A percentile compares a stretch with the other conserved stretches of the same genome.
Evolutionary conservation across 30 jellyfish, hydroid and myxozoan species (phyloP).

Genomic region (Catostylus mosaicus): DNA sequence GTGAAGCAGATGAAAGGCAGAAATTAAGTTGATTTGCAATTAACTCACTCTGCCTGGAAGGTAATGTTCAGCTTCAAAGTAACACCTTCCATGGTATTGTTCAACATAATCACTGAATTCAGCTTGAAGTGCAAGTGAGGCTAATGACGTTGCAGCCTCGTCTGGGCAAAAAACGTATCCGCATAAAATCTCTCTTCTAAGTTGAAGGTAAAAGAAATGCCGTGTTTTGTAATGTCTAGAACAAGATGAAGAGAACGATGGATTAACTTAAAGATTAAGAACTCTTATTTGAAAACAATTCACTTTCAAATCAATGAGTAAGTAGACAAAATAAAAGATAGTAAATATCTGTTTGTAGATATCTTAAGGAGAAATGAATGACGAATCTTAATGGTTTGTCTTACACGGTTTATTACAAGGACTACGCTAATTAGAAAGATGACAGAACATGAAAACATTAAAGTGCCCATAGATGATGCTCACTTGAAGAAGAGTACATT

Average conservation of each 20-base stretch:
- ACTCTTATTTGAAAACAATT: no score
- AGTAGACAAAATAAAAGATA: no score
- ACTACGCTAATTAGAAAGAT: no score
- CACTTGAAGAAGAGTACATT: no score
- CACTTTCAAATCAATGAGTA: no score
- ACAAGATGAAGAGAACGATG: not conserved
- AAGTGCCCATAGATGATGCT: no score
- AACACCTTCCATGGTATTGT: constrained; percentile 60
- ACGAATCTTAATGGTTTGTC: no score
- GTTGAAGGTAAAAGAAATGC: constrained; percentile 77
- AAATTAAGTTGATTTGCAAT: not conserved
- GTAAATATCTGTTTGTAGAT: no score
- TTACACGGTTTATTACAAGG: no score
- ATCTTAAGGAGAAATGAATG: no score
- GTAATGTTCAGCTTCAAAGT: constrained; percentile 69
- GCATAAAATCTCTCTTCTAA: constrained; percentile 71
- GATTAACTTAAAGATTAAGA: no score
- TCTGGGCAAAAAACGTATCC: constrained; percentile 78
- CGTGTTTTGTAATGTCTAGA: constrained; percentile 48
- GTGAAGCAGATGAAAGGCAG: not conserved
- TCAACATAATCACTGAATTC: constrained; percentile 73
- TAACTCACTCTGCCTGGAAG: constrained; percentile 78
- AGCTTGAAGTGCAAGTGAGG: constrained; percentile 90
- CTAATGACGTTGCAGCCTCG: constrained; percentile 64
- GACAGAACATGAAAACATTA: no score